Percentiles rank a stretch among this genome's conserved stretches.
phyloP scores from a whole-genome alignment of 1,140 invertebrate genomes.

The Dinoponera quadriceps region DNA sequence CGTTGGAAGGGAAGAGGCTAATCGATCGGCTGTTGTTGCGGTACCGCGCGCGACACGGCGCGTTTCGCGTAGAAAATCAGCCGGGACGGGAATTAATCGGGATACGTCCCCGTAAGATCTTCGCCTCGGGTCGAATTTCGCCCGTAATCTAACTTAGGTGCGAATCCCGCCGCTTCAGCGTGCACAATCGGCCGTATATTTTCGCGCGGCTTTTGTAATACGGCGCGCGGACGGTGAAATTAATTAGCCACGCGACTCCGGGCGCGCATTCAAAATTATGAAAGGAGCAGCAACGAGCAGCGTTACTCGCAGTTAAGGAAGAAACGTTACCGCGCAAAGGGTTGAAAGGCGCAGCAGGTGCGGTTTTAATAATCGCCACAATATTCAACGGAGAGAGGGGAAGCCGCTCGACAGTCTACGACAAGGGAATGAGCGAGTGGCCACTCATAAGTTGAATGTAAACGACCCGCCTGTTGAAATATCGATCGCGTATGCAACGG shows the following conservation, averaged over 20 bases:
- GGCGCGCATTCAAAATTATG: constrained; percentile 1
- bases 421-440: constrained; percentile 63
- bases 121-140: no score
- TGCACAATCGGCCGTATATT: neutral
- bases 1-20: neutral
- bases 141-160: no score
- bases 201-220: neutral
- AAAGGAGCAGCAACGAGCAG: constrained; percentile 9
- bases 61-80: no score
- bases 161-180: neutral
- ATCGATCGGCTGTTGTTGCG: no score
- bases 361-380: constrained; percentile 60
- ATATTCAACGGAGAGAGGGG: constrained; percentile 58
- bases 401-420: constrained; percentile 53
- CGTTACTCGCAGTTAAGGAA: constrained; percentile 7
- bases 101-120: no score
- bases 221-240: neutral
- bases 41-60: no score
- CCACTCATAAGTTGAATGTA: constrained; percentile 73
- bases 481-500: constrained; percentile 63
- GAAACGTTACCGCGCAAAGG: neutral
- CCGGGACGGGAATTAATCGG: no score
- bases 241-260: constrained; percentile 4
- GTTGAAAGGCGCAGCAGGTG: constrained; percentile 48
- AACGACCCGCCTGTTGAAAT: constrained; percentile 69